A percentile compares a stretch with the other conserved stretches of the same genome.
Conservation (phyloP, 1,140 invertebrate genomes). For the Muscidifurax raptorellus region DNA sequence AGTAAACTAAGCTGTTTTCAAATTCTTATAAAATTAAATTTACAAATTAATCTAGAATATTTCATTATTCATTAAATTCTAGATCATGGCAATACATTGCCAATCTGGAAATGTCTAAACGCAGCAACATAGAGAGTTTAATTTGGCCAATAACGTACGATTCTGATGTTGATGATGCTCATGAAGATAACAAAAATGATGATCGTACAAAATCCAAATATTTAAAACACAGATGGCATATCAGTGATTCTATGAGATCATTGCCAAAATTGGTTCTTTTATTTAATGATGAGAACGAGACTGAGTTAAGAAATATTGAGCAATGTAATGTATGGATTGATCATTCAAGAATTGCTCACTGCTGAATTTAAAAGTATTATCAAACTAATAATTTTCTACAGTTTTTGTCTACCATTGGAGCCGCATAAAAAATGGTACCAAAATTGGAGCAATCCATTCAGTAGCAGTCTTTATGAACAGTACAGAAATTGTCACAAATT, state of each 20-base stretch:
- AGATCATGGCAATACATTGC: neutral
- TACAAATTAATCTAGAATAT: too few relatives aligned
- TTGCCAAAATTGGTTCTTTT: neutral
- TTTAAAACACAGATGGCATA: neutral
- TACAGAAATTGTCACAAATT: too few relatives aligned
- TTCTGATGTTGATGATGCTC: neutral
- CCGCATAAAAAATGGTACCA: neutral
- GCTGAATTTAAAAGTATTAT: neutral
- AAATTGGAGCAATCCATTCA: neutral
- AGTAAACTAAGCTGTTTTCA: neutral
- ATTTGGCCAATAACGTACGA: neutral
- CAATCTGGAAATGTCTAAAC: neutral
- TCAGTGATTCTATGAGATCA: neutral
- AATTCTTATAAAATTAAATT: too few relatives aligned
- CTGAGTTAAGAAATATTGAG: neutral
- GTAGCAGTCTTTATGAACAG: too few relatives aligned
- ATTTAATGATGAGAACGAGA: neutral
- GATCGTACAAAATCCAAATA: neutral
- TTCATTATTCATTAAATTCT: neutral
- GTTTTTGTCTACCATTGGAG: neutral
- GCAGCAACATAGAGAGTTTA: neutral
- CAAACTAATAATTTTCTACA: neutral
- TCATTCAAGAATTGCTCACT: neutral
- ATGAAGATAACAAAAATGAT: neutral
- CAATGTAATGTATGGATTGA: neutral